phyloP scores from a whole-genome alignment of 2,888 invertebrate genomes.

The Coleophora flavipennella region DNA sequence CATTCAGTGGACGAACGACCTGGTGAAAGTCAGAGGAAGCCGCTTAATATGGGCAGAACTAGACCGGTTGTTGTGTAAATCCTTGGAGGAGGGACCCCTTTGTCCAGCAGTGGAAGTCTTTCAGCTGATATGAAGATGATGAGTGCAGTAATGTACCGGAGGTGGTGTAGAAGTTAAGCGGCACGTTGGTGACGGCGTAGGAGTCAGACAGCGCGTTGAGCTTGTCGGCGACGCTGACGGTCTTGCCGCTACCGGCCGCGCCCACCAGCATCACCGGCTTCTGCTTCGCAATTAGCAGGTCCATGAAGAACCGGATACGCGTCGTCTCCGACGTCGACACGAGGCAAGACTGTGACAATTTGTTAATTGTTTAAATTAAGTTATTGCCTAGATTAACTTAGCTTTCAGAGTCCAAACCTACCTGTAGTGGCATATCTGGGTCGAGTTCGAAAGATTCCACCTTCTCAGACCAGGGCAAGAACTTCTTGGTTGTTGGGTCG shows the following conservation, averaged over 20 bases:
- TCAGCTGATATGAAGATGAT: too few species aligned
- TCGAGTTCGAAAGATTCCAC: conserved; percentile 87
- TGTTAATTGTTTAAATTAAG: too few species aligned
- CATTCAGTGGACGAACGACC: too few species aligned
- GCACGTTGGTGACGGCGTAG: conserved; percentile 89
- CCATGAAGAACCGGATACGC: conserved; percentile 89
- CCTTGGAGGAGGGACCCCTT: too few species aligned
- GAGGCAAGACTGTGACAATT: conserved; percentile 75
- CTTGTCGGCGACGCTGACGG: conserved; percentile 91
- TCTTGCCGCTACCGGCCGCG: conserved; percentile 91
- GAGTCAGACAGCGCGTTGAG: conserved; percentile 80
- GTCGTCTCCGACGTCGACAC: conserved; percentile 94
- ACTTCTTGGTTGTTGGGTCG: conserved; percentile 87
- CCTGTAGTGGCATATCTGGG: conserved; percentile 87
- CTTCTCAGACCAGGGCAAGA: conserved; percentile 89
- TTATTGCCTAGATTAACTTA: too few species aligned
- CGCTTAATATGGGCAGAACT: too few species aligned
- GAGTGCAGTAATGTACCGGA: conserved; percentile 71
- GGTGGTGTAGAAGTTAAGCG: conserved; percentile 96
- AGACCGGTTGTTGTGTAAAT: too few species aligned
- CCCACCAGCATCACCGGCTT: conserved; percentile 95
- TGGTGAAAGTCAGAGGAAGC: too few species aligned
- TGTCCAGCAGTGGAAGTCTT: too few species aligned
- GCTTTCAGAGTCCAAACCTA: too few species aligned
- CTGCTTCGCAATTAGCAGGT: conserved; percentile 81